Evolutionary conservation across 2,888 invertebrate genomes (phyloP), one percentile per base, ranked within the genome.

Genomic region (Athalia rosae): DNA sequence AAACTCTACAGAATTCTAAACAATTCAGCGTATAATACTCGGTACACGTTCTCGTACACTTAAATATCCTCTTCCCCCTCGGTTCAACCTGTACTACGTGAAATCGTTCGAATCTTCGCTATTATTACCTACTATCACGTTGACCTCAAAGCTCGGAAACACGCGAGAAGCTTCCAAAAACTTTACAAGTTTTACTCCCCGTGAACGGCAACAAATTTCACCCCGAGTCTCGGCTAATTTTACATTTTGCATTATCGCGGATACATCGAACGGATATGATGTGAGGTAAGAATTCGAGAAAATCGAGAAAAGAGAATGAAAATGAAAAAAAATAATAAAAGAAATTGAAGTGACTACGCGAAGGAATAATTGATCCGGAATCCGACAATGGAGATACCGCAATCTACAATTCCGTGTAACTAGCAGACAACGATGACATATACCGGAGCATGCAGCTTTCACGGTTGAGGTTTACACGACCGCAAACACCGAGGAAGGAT

Each of bases 401-500:
- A 28, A 28, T 28, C 28, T 28, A 28, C 28, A 28, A 8, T 4
- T 13, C 15, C 43, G 48, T 6, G 53, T 53, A 53, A 53, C 43
- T 53, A 53, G 9, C 13, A 59, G 6, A 59, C 11, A 48, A 53
- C 4, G 67, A 67, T 11, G 53, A 67, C 28, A 41, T 67, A 28
- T 53, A 67, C 41, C 4, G 41, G 4, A 28, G 15, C 53, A 41
- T 28, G 28, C 28, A 67, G 53, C 53, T 67, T 67, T 15, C 50
- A 53, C 50, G 50, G 43, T 50, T 67, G 67, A 53, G 67, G 67
- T 67, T 67, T n/a, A 67, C 50, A n/a, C 50, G 67, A 53, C 67
- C 67, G 67, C 67, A 67, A 41, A 67, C 28, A 53, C 67, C 67
- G 67, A 67, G 3, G 67, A 67, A 53, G 53, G 67, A 67, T 53